Evolutionary conservation across 2,113 vertebrate species (phyloP), one percentile per base, ranked within the genome.

Genomic region (Maccullochella peelii): DNA sequence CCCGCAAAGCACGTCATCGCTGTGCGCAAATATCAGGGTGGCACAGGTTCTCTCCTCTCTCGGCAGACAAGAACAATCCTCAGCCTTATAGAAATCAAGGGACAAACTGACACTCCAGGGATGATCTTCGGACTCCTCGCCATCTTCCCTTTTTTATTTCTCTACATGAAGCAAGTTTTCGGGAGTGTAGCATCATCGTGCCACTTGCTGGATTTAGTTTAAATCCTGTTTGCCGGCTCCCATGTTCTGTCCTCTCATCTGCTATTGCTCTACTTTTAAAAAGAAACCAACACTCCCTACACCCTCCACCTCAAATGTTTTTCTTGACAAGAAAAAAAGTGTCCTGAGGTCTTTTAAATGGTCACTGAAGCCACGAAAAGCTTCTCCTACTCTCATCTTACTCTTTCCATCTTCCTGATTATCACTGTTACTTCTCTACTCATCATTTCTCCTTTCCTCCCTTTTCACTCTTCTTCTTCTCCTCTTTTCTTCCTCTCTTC

Each of bases 11-110:
- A 88, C 87, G 89, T 93, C 90, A 94, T 68, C 33, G 59, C 86
- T 88, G 89, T 77, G 86, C 85, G 85, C 86, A 93, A 94, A 94
- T 83, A 93, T 85, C 86, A 90, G 87, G 88, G 90, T 90, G 92
- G 93, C 91, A 88, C 80, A 85, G 85, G 86, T 80, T 65, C 83
- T 59, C 86, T 77, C 27, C 77, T 80, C 83, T 82, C 79, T 44
- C 49, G 0, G 63, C 84, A 62, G 62, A 23, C 0, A 4, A 77
- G 85, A 63, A 92, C 90, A 88, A 82, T 78, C 85, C 74, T 42
- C 16, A 52, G 85, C 68, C 79, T 86, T 67, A 80, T 83, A 73
- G 79, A 88, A 76, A 86, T 44, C 57, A 44, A n/a, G 72, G 5
- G 61, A 76, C 33, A 4, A 30, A 23, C 85, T 47, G 81, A 82